Percentiles rank a stretch among this genome's conserved stretches.
These are phyloP conservation scores for Orgyia antiqua DNA, from an alignment of 2,888 invertebrate genomes.

Conservation along the genomic window DNA sequence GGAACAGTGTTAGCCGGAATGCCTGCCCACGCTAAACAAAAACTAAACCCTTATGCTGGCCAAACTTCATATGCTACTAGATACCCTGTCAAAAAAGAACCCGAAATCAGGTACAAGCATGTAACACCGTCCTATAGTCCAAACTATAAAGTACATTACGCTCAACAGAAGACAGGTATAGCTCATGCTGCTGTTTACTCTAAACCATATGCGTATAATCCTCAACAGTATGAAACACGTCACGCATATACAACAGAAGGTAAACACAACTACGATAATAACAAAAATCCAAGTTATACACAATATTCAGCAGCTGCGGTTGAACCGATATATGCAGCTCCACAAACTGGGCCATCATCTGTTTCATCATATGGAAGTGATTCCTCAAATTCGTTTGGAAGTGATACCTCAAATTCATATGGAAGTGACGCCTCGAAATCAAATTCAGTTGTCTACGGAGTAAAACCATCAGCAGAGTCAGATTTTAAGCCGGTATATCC, in stretches of 20 bases:
- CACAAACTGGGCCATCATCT: constrained; percentile 55
- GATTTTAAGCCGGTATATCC: constrained; percentile 72
- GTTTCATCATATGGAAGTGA: constrained; percentile 56
- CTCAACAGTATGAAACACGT: constrained; percentile 58
- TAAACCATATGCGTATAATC: constrained; percentile 56
- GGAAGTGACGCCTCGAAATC: constrained; percentile 54
- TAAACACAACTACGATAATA: constrained; percentile 53
- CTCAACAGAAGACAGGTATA: constrained; percentile 70
- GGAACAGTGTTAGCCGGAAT: constrained; percentile 86
- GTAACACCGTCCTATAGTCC: constrained; percentile 59
- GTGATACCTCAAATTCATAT: too few relatives aligned
- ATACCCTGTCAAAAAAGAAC: constrained; percentile 62
- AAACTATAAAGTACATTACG: constrained; percentile 59
- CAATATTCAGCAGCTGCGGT: constrained; percentile 58
- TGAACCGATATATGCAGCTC: constrained; percentile 66
- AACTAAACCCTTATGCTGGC: constrained; percentile 65
- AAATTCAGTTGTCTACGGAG: constrained; percentile 63
- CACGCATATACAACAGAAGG: constrained; percentile 62
- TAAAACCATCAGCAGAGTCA: constrained; percentile 60
- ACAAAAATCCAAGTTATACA: constrained; percentile 45
- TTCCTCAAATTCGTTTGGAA: constrained; percentile 53
- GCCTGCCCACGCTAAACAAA: constrained; percentile 71
- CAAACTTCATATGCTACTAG: constrained; percentile 57
- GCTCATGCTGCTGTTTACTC: constrained; percentile 69
- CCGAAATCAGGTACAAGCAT: constrained; percentile 67